Base-by-base conservation (phyloP, 2,113 vertebrate species). In the Clarias macrocephalus region DNA sequence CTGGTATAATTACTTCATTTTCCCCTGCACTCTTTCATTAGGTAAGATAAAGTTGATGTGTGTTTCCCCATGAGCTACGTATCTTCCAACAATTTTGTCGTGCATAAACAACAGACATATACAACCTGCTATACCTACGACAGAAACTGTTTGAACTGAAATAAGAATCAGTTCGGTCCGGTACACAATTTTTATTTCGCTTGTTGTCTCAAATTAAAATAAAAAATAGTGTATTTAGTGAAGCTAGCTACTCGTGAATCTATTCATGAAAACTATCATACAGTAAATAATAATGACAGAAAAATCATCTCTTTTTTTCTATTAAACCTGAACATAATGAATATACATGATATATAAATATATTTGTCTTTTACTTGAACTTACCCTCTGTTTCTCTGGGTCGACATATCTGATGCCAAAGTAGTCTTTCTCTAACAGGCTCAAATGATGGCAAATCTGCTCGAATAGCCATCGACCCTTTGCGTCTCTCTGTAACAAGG, bases 401-500 rank as follows among this genome's bases (percentile, higher is more conserved):
- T 99, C 98, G 92, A 98, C 97, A 91, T 97, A 99, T 89, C 97
- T 95, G 88, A 99, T 99, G 83, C 98, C 97, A 84, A 99, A 99
- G 93, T 99, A 99, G 90, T 99, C 98, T 93, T 98, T 99, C 94
- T 99, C 98, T 92, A 99, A 95, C 85, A 99, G 94, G 94, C 98
- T 99, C 90, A 99, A 95, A 94, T 99, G 97, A 92, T 98, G 97
- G 92, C 98, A 99, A 62, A 99, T 96, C 65, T 97, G 97, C 92
- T 99, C 98, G n/a, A 99, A 98, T 86, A 99, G 94, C 94, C 97
- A 98, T 93, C 98, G 98, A 75, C 98, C 98, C 91, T 99, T 99
- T 90, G 97, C 96, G 95, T 99, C 97, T 92, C 97, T 96, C 98
- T 99, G 95, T 85, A 93, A 96, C 25, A 84, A 2, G 56, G 2